Conservation (phyloP, 2,113 vertebrate genomes). For the Cricetomys ansorgei region DNA sequence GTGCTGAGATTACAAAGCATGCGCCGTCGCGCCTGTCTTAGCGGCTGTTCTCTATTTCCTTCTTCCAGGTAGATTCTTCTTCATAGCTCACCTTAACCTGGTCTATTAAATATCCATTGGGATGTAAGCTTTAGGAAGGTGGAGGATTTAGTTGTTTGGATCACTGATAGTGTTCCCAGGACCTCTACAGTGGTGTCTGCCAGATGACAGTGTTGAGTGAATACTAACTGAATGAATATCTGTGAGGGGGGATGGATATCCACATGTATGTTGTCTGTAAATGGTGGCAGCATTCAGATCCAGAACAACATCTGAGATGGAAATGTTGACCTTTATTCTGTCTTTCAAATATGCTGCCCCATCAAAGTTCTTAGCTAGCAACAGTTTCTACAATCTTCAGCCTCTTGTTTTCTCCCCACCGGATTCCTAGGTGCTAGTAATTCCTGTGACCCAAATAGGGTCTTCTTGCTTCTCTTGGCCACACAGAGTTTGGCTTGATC, state of each 20-base stretch:
- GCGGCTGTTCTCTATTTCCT: neutral
- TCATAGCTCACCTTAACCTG: neutral
- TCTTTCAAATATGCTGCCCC: neutral
- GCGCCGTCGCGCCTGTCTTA: neutral
- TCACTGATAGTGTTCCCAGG: neutral
- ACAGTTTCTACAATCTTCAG: neutral
- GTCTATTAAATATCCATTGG: neutral
- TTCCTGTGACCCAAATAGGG: neutral
- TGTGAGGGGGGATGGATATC: neutral
- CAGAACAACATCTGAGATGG: neutral
- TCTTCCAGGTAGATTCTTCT: neutral
- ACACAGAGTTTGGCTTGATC: neutral
- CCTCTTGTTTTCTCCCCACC: neutral
- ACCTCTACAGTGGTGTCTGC: neutral
- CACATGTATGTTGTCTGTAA: neutral
- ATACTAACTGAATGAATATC: neutral
- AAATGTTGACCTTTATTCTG: slow-evolving; percentile 10
- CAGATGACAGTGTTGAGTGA: neutral
- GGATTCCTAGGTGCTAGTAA: neutral
- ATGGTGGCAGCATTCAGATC: neutral
- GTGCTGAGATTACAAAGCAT: neutral
- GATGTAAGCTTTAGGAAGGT: neutral
- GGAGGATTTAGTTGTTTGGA: neutral
- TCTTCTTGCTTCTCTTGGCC: neutral
- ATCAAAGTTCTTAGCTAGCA: neutral